Conservation (phyloP, 2,888 invertebrate genomes). For the Ichneumoninae sp. region DNA sequence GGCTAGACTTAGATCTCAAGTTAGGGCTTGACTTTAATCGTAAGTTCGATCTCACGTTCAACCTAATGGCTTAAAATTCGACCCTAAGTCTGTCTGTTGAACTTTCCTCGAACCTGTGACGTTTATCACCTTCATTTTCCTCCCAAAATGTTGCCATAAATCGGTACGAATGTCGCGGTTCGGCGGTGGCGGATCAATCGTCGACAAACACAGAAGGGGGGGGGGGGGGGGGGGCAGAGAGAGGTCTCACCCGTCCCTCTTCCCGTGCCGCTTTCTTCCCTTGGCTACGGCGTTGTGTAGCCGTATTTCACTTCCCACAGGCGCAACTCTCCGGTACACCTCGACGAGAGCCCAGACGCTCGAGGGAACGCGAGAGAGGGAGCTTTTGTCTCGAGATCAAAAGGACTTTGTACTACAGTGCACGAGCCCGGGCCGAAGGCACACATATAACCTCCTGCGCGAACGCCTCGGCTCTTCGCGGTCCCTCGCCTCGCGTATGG, state of each 20-base stretch:
- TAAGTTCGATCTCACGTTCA: too few relatives aligned
- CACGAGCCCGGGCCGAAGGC: constrained; percentile 28
- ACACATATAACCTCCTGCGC: constrained; percentile 57
- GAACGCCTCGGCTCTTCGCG: constrained; percentile 67
- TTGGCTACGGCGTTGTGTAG: constrained; percentile 9
- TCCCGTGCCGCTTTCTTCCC: constrained; percentile 13
- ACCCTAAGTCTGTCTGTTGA: too few relatives aligned
- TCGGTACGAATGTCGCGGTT: neutral
- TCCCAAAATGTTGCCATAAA: too few relatives aligned
- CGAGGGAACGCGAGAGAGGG: constrained; percentile 67
- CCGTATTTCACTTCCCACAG: constrained; percentile 52
- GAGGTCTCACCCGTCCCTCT: constrained; percentile 30
- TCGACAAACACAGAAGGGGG: too few relatives aligned
- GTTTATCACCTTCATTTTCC: too few relatives aligned
- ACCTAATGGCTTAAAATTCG: too few relatives aligned
- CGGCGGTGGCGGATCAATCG: neutral
- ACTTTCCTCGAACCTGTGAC: too few relatives aligned
- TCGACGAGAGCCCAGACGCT: constrained; percentile 59
- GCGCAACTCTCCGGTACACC: constrained; percentile 43
- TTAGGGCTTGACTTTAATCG: too few relatives aligned
- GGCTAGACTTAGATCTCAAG: too few relatives aligned
- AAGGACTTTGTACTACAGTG: constrained; percentile 69
- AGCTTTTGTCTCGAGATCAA: constrained; percentile 78
- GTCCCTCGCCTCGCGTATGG: constrained; percentile 76
- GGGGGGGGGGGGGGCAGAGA: too few relatives aligned